phyloP scores from a whole-genome alignment of 2,113 vertebrate species.

The Pagrus major region DNA sequence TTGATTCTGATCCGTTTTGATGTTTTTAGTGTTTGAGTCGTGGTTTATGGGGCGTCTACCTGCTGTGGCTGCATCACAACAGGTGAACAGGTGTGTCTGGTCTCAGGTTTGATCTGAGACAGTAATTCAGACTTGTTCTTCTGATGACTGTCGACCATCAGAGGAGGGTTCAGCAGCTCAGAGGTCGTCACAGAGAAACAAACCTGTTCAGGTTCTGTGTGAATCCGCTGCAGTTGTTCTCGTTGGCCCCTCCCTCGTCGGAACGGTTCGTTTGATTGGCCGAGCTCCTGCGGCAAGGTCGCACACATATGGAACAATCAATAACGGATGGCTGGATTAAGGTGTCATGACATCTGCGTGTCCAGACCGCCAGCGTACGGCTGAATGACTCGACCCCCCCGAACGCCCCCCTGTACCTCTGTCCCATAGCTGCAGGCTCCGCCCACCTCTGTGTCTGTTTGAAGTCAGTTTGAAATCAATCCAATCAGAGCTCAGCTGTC shows the following conservation, averaged over 20 bases:
- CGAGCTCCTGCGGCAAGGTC: slow-evolving; percentile 80
- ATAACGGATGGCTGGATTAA: slow-evolving; percentile 82
- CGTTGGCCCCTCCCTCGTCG: slow-evolving; percentile 46
- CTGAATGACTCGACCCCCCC: slow-evolving; percentile 63
- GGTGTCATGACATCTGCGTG: slow-evolving; percentile 80
- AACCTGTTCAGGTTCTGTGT: not conserved
- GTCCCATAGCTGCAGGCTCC: not conserved
- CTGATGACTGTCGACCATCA: no score
- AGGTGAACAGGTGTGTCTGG: not conserved
- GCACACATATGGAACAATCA: slow-evolving; percentile 80
- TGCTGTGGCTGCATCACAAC: not conserved
- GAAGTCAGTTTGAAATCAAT: not conserved
- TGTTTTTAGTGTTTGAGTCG: not conserved
- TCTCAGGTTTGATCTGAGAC: not conserved
- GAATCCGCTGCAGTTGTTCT: slow-evolving; percentile 24
- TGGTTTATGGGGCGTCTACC: not conserved
- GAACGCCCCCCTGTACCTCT: not conserved
- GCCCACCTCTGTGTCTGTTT: not conserved
- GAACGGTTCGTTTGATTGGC: slow-evolving; percentile 74
- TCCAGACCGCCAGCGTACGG: slow-evolving; percentile 68
- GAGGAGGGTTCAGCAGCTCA: not conserved
- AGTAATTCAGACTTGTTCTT: not conserved
- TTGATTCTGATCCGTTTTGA: not conserved
- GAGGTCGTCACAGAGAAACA: slow-evolving; percentile 27
- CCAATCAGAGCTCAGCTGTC: not conserved